Evolutionary conservation across 2,888 invertebrate species (phyloP).

Genomic region (Ditula angustiorana): DNA sequence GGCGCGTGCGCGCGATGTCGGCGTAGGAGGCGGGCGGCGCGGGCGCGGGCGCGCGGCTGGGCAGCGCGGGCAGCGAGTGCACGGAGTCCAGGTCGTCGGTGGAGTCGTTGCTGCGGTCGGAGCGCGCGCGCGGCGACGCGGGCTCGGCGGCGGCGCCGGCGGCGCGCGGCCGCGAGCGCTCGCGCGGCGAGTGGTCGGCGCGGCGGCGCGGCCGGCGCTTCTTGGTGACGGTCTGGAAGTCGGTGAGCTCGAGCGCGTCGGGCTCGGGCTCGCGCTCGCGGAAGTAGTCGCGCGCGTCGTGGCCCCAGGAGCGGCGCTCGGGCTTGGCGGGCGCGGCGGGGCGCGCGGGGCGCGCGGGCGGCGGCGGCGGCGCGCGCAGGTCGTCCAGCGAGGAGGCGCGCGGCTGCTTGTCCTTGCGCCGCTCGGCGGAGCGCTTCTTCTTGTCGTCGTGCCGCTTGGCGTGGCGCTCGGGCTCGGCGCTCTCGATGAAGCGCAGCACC

Average conservation of each 20-base stretch:
- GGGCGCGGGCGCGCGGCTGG: constrained; percentile 49
- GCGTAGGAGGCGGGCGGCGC: constrained; percentile 89
- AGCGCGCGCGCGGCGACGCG: constrained; percentile 86
- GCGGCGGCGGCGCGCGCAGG: constrained; percentile 87
- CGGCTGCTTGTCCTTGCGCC: constrained; percentile 73
- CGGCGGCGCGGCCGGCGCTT: constrained; percentile 92
- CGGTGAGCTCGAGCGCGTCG: constrained; percentile 84
- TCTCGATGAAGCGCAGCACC: constrained; percentile 92
- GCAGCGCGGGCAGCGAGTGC: constrained; percentile 91
- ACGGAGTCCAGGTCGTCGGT: constrained; percentile 93
- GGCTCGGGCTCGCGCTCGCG: constrained; percentile 47
- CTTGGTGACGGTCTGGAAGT: constrained; percentile 94
- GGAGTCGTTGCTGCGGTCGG: constrained; percentile 93
- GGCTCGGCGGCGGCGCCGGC: constrained; percentile 79
- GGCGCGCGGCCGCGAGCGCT: constrained; percentile 61
- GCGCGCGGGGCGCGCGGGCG: constrained; percentile 75
- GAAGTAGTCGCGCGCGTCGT: constrained; percentile 85
- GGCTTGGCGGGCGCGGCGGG: constrained; percentile 57
- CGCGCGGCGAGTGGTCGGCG: constrained; percentile 59
- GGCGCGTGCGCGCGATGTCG: constrained; percentile 89
- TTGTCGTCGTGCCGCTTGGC: constrained; percentile 77
- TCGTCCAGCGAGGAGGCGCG: constrained; percentile 93
- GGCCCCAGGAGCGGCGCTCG: constrained; percentile 89
- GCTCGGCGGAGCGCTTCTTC: constrained; percentile 50
- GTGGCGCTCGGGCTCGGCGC: constrained; percentile 79